Conservation (phyloP, 2,888 invertebrate species). For the Lymantria monacha region DNA sequence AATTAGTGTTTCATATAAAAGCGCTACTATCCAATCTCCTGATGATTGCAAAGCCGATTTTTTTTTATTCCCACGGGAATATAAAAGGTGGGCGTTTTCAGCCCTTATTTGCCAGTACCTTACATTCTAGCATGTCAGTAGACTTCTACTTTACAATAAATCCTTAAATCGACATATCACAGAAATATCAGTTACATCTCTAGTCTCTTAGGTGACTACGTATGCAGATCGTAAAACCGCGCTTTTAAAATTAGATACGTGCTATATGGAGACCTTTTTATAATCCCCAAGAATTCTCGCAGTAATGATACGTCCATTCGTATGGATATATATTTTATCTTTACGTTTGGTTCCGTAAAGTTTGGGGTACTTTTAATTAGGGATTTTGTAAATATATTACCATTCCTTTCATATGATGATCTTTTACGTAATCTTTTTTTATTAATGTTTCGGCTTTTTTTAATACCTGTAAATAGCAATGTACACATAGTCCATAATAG, state of each 20-base stretch:
- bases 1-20: too few relatives aligned
- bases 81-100: too few relatives aligned
- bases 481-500: too few relatives aligned
- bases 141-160: too few relatives aligned
- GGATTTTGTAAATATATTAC: conserved; percentile 26
- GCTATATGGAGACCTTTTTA: conserved; percentile 58
- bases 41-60: too few relatives aligned
- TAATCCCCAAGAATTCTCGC: conserved; percentile 74
- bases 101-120: too few relatives aligned
- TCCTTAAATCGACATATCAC: neutral
- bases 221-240: conserved; percentile 68
- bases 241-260: conserved; percentile 71
- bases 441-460: neutral
- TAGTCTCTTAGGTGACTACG: conserved; percentile 45
- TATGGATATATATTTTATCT: conserved; percentile 62
- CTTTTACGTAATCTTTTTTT: too few relatives aligned
- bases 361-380: conserved; percentile 32
- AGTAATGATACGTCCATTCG: conserved; percentile 69
- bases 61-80: too few relatives aligned
- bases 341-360: conserved; percentile 39
- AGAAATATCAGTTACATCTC: conserved; percentile 29
- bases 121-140: too few relatives aligned
- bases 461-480: too few relatives aligned
- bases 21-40: too few relatives aligned
- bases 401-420: conserved; percentile 2